phyloP scores from a whole-genome alignment of 2,113 vertebrate species.

The Climacteris rufus region DNA sequence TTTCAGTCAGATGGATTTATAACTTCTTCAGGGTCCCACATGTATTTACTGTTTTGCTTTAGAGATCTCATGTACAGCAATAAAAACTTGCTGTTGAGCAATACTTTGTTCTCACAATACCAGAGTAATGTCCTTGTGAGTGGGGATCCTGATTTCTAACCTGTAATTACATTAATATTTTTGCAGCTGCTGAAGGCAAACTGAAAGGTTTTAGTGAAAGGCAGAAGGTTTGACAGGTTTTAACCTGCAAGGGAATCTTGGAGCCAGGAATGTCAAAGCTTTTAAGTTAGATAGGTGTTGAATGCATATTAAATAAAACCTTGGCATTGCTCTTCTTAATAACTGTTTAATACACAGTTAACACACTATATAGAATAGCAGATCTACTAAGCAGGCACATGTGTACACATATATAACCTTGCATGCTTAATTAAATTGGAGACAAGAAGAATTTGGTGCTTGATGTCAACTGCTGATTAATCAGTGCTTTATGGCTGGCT shows the following conservation, averaged over 20 bases:
- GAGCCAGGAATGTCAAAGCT: not conserved
- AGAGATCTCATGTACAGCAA: not conserved
- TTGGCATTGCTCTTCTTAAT: not conserved
- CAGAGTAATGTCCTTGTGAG: not conserved
- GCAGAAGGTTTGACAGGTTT: not conserved
- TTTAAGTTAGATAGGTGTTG: not conserved
- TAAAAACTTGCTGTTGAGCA: not conserved
- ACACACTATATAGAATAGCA: not conserved
- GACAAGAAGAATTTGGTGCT: not conserved
- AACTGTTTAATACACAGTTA: not conserved
- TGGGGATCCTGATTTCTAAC: not conserved
- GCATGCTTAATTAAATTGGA: not conserved
- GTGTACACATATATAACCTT: not conserved
- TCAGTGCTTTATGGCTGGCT: not conserved
- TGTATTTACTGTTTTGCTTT: not conserved
- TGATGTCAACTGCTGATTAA: not conserved
- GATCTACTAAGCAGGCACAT: not conserved
- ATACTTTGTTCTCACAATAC: not conserved
- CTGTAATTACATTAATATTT: not conserved
- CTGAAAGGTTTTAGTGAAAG: not conserved
- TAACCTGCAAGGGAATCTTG: constrained; percentile 18
- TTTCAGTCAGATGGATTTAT: not conserved
- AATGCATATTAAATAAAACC: not conserved
- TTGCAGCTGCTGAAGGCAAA: constrained; percentile 1
- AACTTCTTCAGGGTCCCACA: not conserved